Conservation (phyloP, 2,113 vertebrate genomes). For the Shinisaurus crocodilurus region DNA sequence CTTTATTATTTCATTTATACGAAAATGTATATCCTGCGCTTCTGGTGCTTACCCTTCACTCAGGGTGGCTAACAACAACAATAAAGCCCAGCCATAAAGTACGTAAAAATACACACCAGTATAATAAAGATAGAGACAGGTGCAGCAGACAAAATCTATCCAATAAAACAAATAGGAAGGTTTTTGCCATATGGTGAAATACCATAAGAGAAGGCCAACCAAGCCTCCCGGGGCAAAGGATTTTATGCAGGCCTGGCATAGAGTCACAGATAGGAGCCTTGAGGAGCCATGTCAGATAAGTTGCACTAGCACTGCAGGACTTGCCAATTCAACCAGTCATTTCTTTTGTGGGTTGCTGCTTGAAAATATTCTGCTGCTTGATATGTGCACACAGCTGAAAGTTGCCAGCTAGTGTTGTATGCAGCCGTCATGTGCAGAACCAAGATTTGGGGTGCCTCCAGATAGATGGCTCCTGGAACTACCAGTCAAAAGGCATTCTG, state of each 20-base stretch:
- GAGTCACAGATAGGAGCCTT: neutral
- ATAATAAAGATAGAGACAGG: no score
- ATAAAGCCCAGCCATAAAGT: no score
- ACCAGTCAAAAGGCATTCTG: no score
- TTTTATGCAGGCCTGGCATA: neutral
- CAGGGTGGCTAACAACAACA: no score
- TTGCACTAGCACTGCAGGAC: neutral
- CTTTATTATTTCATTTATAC: no score
- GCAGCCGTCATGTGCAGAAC: neutral
- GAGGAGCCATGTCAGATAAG: neutral
- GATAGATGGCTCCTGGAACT: no score
- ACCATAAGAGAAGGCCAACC: no score
- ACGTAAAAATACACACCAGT: no score
- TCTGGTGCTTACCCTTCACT: neutral
- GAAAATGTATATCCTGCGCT: neutral
- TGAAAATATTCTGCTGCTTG: neutral
- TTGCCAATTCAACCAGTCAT: neutral
- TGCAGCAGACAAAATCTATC: no score
- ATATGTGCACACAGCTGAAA: neutral
- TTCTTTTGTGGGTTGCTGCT: neutral
- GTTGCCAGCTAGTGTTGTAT: neutral
- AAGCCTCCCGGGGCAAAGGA: no score
- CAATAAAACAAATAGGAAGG: no score
- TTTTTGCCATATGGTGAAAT: no score
- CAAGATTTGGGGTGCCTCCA: neutral